Conservation (phyloP, 2,797 vertebrate species). For the Lophius americanus region DNA sequence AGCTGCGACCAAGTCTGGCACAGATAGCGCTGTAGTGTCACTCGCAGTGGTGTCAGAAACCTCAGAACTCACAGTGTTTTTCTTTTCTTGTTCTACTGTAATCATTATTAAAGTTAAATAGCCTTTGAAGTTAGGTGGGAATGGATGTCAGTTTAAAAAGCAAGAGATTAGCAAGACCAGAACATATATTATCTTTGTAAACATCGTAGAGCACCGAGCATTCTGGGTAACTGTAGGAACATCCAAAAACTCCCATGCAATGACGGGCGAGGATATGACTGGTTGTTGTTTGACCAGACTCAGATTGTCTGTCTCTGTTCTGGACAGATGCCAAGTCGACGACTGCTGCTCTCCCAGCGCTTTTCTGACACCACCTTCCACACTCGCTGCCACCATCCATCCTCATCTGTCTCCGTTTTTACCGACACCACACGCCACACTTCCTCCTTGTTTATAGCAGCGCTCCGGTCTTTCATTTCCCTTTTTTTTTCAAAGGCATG, state of each 20-base stretch:
- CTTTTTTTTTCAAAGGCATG: neutral
- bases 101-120: constrained; percentile 2
- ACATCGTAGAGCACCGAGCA: constrained; percentile 11
- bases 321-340: constrained; percentile 50
- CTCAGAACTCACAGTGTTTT: constrained; percentile 7
- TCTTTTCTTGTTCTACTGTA: constrained; percentile 18
- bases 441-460: too few species aligned
- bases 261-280: constrained; percentile 40
- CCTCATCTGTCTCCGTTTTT: constrained; percentile 1
- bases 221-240: constrained; percentile 6
- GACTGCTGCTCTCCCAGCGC: constrained; percentile 22
- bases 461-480: neutral
- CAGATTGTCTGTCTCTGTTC: constrained; percentile 32
- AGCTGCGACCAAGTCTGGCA: constrained; percentile 41
- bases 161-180: constrained; percentile 4
- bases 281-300: constrained; percentile 48
- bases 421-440: too few species aligned
- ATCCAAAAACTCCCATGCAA: constrained; percentile 13
- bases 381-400: constrained; percentile 1
- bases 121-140: constrained; percentile 11
- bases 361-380: constrained; percentile 2
- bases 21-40: constrained; percentile 24
- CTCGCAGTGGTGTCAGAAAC: constrained; percentile 16
- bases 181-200: constrained; percentile 14
- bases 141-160: constrained; percentile 5